Conservation (phyloP, 2,888 invertebrate genomes). For the Epirrita christyi region DNA sequence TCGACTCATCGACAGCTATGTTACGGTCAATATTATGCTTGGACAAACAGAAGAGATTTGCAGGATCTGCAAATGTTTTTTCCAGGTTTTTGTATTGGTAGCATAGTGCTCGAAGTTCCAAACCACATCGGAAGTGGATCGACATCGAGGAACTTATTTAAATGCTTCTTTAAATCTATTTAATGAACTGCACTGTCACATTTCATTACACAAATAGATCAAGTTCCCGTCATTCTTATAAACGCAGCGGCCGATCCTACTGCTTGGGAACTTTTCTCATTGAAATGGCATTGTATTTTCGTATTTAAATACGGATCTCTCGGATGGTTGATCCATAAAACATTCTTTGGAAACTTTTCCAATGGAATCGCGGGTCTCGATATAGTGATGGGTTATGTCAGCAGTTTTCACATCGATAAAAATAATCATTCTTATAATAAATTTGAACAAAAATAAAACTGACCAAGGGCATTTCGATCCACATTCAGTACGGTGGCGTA, state of each 20-base stretch:
- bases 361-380: slow-evolving; percentile 26
- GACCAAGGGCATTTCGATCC: too few species aligned
- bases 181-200: too few species aligned
- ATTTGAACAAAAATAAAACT: too few species aligned
- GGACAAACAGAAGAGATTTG: not conserved
- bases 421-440: too few species aligned
- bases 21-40: not conserved
- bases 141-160: too few species aligned
- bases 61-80: too few species aligned
- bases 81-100: too few species aligned
- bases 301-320: slow-evolving; percentile 37
- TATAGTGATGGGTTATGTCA: slow-evolving; percentile 24
- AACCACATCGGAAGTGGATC: too few species aligned
- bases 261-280: slow-evolving; percentile 39
- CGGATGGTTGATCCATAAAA: slow-evolving; percentile 36
- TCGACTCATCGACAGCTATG: slow-evolving; percentile 1
- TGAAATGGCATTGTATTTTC: slow-evolving; percentile 34
- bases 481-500: too few species aligned
- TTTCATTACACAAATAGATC: not conserved
- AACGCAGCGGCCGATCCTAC: not conserved
- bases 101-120: too few species aligned
- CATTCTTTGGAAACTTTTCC: slow-evolving; percentile 36
- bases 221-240: slow-evolving; percentile 11
- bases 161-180: too few species aligned
- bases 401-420: slow-evolving; percentile 7